Base-by-base conservation (phyloP, 2,888 invertebrate genomes). In the Adineta ricciae region DNA sequence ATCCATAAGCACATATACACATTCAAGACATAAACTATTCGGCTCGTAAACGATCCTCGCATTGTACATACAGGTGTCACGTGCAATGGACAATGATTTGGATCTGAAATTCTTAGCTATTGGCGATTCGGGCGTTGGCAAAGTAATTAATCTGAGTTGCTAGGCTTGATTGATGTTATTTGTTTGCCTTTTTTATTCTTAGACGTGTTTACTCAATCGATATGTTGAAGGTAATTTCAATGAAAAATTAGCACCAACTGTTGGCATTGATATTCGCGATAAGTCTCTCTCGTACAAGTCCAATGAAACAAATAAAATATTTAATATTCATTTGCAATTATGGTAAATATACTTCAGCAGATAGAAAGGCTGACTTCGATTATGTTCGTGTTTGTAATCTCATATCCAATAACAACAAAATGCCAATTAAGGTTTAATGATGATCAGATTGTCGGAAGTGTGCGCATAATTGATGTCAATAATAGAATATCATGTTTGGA, bases 191-290 rank as follows among this genome's bases (percentile, higher is more conserved):
- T 19, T 27, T 64, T 8, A 64, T 64, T 19, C 2, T 14, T 41
- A 78, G 73, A 97, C 97, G 0, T 96, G 96, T 89, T 95, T 97
- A 89, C 92, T 97, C 36, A 95, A 95, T 90, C 96, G 96, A 89
- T 98, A 97, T 90, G 96, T 96, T 5, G 96, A 97, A 91, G 95
- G 95, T 84, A 93, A 93, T 38, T 98, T 96, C 91, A 94, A 95
- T 89, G 94, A 95, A 9, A 94, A 95, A 90, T 97, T 97, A 90
- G 95, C 96, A 88, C 96, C 97, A 9, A 97, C 97, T n/a, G 97
- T 97, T 86, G 97, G 97, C 86, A 97, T 97, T 88, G 97, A 97
- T 91, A 97, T 97, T 90, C 93, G 96, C 89, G 96, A 97, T 91
- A 97, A 97, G 91, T 24, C 50, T 24, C 11, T 84, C 19, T 52